A percentile compares a stretch with the other conserved stretches of the same genome.
Conservation (phyloP, 2,113 vertebrate species). For the Saccopteryx bilineata region DNA sequence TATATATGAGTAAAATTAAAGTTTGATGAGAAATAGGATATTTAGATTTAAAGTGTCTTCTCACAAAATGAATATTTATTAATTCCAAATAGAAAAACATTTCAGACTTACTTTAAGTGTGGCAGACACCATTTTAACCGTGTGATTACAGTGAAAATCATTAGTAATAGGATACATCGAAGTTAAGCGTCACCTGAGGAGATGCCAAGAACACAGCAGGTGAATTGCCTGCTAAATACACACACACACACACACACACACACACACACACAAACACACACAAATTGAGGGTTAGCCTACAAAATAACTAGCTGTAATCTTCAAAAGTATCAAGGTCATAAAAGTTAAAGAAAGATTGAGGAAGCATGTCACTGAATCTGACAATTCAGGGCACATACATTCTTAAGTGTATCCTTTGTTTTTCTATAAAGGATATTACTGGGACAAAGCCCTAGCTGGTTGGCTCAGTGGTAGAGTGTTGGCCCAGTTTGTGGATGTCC, state of each 20-base stretch:
- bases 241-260: neutral
- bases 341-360: neutral
- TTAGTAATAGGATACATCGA: neutral
- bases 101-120: neutral
- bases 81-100: neutral
- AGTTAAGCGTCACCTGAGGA: neutral
- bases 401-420: neutral
- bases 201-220: neutral
- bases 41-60: neutral
- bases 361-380: neutral
- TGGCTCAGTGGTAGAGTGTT: too few relatives aligned
- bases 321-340: conserved; percentile 9
- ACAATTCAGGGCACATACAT: neutral
- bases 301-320: neutral
- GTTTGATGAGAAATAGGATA: neutral
- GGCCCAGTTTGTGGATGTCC: too few relatives aligned
- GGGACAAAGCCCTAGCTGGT: neutral
- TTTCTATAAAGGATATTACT: neutral
- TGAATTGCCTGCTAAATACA: neutral
- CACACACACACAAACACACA: neutral
- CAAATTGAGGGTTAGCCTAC: neutral
- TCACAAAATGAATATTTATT: conserved; percentile 9
- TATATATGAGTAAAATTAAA: neutral
- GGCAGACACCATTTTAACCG: neutral
- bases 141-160: neutral